phyloP scores from a whole-genome alignment of 2,797 vertebrate genomes.

The Urocyon cinereoargenteus region DNA sequence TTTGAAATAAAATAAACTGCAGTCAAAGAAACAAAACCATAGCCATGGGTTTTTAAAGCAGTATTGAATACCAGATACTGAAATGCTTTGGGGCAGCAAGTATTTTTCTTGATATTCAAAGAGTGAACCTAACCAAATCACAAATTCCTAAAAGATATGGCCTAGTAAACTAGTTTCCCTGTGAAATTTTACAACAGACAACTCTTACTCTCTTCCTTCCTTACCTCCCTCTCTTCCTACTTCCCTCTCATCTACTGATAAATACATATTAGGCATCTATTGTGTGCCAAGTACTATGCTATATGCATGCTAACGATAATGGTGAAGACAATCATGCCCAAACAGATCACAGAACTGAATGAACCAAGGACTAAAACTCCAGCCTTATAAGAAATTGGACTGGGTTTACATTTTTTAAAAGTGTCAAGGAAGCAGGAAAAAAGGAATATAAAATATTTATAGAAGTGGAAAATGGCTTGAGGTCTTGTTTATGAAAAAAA shows the following conservation, averaged over 20 bases:
- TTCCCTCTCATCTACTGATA: not conserved
- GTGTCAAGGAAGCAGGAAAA: not conserved
- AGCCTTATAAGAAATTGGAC: not conserved
- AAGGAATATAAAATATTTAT: not conserved
- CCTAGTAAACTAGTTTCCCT: not conserved
- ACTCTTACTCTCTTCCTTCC: not conserved
- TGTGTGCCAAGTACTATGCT: not conserved
- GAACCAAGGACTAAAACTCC: not conserved
- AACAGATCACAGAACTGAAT: not conserved
- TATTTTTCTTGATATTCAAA: constrained; percentile 5
- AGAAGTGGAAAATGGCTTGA: not conserved
- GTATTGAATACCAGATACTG: not conserved
- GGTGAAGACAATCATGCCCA: not conserved
- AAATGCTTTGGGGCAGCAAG: not conserved
- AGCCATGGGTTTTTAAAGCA: not conserved
- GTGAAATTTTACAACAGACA: not conserved
- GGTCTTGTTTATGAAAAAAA: constrained; percentile 44
- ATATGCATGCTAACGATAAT: not conserved
- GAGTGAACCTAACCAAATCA: not conserved
- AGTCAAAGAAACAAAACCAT: not conserved
- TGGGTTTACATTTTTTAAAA: not conserved
- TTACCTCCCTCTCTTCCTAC: not conserved
- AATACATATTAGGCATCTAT: not conserved
- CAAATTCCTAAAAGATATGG: not conserved
- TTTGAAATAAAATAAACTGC: constrained; percentile 7